Percentiles rank a stretch among this genome's conserved stretches.
phyloP scores from a whole-genome alignment of 2,113 vertebrate genomes.

The Sprattus sprattus region DNA sequence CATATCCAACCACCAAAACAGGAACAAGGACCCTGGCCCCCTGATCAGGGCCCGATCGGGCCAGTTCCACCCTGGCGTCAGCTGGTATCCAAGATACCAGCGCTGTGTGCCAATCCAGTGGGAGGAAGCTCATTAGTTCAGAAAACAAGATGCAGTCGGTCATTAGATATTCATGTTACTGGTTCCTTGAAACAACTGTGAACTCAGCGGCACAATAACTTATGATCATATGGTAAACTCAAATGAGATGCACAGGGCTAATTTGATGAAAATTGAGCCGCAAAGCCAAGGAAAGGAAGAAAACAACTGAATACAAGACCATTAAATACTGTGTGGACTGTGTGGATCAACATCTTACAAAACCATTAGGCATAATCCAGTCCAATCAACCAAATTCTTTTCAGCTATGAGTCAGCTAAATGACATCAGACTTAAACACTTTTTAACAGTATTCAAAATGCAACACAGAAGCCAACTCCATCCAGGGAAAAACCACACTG shows the following conservation, averaged over 20 bases:
- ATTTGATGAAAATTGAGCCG: background rate
- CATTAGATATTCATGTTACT: background rate
- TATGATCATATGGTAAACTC: background rate
- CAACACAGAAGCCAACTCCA: background rate
- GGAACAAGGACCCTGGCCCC: background rate
- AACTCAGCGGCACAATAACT: background rate
- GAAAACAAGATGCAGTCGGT: too few relatives aligned
- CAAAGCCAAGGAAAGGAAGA: background rate
- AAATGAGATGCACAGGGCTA: background rate
- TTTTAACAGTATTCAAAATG: slow-evolving; percentile 10
- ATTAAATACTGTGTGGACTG: background rate
- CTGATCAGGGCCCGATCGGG: background rate
- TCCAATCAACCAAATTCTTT: slow-evolving; percentile 9
- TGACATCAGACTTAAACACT: slow-evolving; percentile 9
- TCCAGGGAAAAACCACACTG: background rate
- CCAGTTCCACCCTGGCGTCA: background rate
- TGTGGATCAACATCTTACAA: slow-evolving; percentile 1
- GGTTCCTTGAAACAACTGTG: background rate
- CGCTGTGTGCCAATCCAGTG: too few relatives aligned
- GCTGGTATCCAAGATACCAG: background rate
- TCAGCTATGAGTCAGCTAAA: slow-evolving; percentile 6
- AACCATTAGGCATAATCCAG: slow-evolving; percentile 6
- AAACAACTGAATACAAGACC: background rate
- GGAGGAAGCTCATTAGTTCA: too few relatives aligned
- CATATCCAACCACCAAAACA: background rate